A percentile compares a stretch with the other conserved stretches of the same genome.
Evolutionary conservation across 53 echinoderm and acorn worm species (phyloP).

Genomic region (Holothuria scabra): DNA sequence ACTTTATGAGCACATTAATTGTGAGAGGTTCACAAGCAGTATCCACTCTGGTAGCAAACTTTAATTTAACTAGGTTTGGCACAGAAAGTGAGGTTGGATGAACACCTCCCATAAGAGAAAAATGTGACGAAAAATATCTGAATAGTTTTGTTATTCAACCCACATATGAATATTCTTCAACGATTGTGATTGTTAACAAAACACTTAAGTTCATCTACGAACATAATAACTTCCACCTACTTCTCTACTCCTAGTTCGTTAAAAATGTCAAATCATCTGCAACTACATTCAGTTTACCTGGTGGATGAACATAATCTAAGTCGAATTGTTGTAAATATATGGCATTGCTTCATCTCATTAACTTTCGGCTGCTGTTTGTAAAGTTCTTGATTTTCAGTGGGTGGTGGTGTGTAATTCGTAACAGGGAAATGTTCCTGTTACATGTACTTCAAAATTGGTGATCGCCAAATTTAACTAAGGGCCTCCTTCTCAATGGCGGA

Average conservation of each 20-base stretch:
- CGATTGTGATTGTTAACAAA: no score
- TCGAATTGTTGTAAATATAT: conserved; percentile 42
- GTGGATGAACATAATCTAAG: conserved; percentile 43
- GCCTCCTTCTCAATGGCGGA: conserved; percentile 68
- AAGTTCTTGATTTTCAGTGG: conserved; percentile 1
- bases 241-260: background rate
- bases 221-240: no score
- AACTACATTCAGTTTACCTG: conserved; percentile 60
- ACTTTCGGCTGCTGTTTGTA: conserved; percentile 1
- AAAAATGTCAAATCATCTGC: conserved; percentile 46
- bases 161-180: no score
- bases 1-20: no score
- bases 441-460: conserved; percentile 57
- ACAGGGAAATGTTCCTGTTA: conserved; percentile 20
- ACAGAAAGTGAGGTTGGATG: no score
- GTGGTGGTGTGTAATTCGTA: conserved; percentile 39
- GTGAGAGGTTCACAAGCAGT: no score
- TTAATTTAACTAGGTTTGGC: no score
- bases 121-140: no score
- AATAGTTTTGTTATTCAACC: no score
- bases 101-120: no score
- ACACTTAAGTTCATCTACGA: no score
- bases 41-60: no score
- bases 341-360: conserved; percentile 27
- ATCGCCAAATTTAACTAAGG: conserved; percentile 52